Evolutionary conservation across 2,797 vertebrate species (phyloP), one percentile per base, ranked within the genome.

Genomic region (Melanotaenia nigrans): DNA sequence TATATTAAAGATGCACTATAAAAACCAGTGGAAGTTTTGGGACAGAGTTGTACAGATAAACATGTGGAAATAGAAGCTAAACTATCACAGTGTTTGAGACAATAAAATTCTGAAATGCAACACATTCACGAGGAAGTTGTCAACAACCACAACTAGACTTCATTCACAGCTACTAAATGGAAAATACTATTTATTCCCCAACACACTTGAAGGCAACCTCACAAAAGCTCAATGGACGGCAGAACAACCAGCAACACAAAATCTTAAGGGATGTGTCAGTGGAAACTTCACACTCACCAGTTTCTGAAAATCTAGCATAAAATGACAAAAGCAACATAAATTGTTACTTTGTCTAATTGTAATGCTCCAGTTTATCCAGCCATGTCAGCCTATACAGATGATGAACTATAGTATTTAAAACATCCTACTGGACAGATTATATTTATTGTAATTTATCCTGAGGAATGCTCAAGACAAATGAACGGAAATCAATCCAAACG

Each of bases 21-120:
- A 40, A 40, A 12, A 12, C 11, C 36, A 38, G 36, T 38, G 36
- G 36, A 8, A 12, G 36, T 38, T 11, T 11, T 38, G 9, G 36
- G 1, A 11, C 36, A 38, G 9, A 38, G 36, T 40, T 40, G 11
- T 13, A 3, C 38, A 13, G 38, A 4, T 13, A 7, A 47, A n/a
- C 20, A 7, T 28, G 3, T 4, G 11, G 20, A 71, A 35, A 14
- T 12, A 22, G 0, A 49, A 28, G 35, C 18, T 6, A 55, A 22
- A 3, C 35, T 13, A 18, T 18, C 47, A 63, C 67, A 40, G 22
- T 28, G 42, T 58, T 32, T 28, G 61, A 57, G 63, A 58, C n/a
- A 59, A 77, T 4, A 65, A 40, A n/a, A 65, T 57, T 57, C 24
- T 1, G 12, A 67, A 40, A 42, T 11, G 49, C 22, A 51, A 55